Conservation (phyloP, 2,797 vertebrate species). For the Eutrigla gurnardus region DNA sequence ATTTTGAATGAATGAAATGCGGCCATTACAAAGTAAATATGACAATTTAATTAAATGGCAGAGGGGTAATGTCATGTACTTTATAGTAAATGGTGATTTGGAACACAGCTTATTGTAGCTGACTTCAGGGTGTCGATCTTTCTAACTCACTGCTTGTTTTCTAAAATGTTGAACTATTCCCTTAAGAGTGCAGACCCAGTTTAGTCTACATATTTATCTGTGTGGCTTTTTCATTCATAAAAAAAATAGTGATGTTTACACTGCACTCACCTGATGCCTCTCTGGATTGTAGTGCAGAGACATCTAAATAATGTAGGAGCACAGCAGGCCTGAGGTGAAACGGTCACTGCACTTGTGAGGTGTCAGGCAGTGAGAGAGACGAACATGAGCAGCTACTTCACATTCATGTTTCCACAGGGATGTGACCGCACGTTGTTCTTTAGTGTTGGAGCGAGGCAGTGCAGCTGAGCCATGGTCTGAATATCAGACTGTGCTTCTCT, state of each 20-base stretch:
- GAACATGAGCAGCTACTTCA: conserved; percentile 45
- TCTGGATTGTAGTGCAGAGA: conserved; percentile 24
- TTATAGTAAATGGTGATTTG: background rate
- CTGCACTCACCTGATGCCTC: conserved; percentile 2
- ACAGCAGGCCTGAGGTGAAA: conserved; percentile 45
- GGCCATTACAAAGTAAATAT: background rate
- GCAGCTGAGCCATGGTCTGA: conserved; percentile 14
- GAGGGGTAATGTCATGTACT: background rate
- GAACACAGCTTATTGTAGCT: background rate
- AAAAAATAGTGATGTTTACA: conserved; percentile 3
- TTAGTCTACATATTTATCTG: background rate
- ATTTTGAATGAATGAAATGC: background rate
- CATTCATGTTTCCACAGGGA: conserved; percentile 50
- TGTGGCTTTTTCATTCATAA: conserved; percentile 35
- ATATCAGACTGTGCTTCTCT: conserved; percentile 17
- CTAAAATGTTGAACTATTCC: conserved; percentile 5
- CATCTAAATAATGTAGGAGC: conserved; percentile 56
- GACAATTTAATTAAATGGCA: background rate
- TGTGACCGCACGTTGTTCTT: conserved; percentile 35
- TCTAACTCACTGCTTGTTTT: conserved; percentile 4
- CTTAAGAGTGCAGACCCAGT: background rate
- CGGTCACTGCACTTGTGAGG: conserved; percentile 58
- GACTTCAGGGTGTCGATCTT: background rate
- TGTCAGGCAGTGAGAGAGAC: conserved; percentile 39
- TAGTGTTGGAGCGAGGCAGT: conserved; percentile 18